Base-by-base conservation (phyloP, 2,888 invertebrate genomes). In the Parnassius apollo region DNA sequence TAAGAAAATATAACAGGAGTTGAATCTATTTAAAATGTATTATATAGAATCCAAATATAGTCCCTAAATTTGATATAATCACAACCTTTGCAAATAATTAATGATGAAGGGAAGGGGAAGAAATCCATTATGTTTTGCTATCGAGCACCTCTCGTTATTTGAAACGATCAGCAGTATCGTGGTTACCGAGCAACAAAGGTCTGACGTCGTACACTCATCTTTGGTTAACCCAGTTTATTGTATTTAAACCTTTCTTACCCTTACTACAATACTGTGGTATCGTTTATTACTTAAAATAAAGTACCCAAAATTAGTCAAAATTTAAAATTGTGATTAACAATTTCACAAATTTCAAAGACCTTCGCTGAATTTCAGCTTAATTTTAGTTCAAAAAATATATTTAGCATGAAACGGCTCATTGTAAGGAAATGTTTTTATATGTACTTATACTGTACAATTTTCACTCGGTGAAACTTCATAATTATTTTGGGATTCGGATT, bases 211-310 rank as follows among this genome's bases (percentile, higher is more conserved):
- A 79, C 77, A 75, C 69, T 71, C 61, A 50, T 77, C 77, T 78
- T 77, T 69, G 71, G 69, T 69, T 81, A 82, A 82, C 84, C 80
- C 71, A 80, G 79, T 82, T 81, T 82, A 80, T 80, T 60, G 53
- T 53, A 53, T 45, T 55, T 50, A 58, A 59, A 63, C 50, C 66
- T 71, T 69, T 72, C 44, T 48, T 42, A 42, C 48, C 57, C 62
- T 42, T 58, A 22, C 54, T 49, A 49, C 9, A 13, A 49, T 12
- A 49, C 18, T 13, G 49, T 49, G 9, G 13, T 9, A 49, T 13
- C 2, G 8, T 13, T 9, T 35, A 35, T 35, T 7, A 35, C 1
- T 7, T 35, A 35, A 7, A 7, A 35, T 1, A 7, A 7, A 35
- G 7, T 35, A 35, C 7, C 4, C 35, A 35, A 35, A 35, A 35